A percentile compares a stretch with the other conserved stretches of the same genome.
phyloP scores from a whole-genome alignment of 1,140 invertebrate genomes.

The Nasonia longicornis region DNA sequence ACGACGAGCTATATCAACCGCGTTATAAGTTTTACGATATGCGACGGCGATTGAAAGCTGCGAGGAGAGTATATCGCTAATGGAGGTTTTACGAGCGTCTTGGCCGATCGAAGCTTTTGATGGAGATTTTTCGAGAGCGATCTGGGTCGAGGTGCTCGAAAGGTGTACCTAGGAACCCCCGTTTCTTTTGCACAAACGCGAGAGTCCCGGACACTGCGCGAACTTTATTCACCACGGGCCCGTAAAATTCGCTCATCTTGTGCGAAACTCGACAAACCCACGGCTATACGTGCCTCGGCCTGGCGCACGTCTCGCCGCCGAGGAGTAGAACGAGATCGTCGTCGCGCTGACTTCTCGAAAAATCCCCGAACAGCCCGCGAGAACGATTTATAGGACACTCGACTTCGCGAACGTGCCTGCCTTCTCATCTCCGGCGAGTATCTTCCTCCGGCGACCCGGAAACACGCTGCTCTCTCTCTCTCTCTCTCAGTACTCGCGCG shows the following conservation, averaged over 20 bases:
- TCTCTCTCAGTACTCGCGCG: not conserved
- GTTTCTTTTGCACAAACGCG: not conserved
- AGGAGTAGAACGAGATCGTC: not conserved
- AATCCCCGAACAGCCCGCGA: not conserved
- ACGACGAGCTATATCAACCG: not conserved
- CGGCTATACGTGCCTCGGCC: not conserved
- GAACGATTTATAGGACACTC: slow-evolving; percentile 15
- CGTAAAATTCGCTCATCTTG: not conserved
- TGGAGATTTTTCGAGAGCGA: no score
- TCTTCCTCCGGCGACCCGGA: slow-evolving; percentile 23
- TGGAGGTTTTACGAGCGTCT: no score
- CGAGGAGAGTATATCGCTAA: no score
- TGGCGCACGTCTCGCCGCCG: not conserved
- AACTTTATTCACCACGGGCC: not conserved
- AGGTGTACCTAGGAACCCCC: no score
- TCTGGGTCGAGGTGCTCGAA: no score
- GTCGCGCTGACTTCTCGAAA: not conserved
- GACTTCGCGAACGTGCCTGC: not conserved
- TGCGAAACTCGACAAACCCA: not conserved
- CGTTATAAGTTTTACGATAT: not conserved
- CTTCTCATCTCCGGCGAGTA: slow-evolving; percentile 1
- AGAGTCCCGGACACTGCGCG: not conserved
- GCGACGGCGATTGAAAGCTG: not conserved
- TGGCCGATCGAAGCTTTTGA: no score
- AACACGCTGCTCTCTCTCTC: not conserved